Evolutionary conservation across 2,797 vertebrate genomes (phyloP).

Genomic region (Channallabes apus): DNA sequence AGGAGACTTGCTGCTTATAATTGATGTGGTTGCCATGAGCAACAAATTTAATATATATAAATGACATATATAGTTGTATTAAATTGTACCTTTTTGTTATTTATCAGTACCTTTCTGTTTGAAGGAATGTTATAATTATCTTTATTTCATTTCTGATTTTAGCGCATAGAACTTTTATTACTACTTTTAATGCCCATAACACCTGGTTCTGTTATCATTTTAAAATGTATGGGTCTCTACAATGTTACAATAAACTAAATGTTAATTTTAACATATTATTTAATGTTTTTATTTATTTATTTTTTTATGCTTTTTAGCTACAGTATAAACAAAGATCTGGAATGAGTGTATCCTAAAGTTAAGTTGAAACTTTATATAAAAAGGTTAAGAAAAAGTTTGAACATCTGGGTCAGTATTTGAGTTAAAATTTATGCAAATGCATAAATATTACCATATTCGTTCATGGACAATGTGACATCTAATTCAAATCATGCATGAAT

Average conservation of each 20-base stretch:
- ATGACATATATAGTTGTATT: constrained; percentile 39
- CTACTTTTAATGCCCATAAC: constrained; percentile 1
- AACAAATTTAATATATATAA: constrained; percentile 47
- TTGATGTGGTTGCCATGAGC: constrained; percentile 41
- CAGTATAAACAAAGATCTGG: neutral
- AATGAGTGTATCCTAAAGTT: neutral
- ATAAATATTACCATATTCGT: constrained; percentile 24
- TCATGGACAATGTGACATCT: constrained; percentile 16
- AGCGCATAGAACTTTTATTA: constrained; percentile 51
- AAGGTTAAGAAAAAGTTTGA: neutral
- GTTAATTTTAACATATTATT: constrained; percentile 2
- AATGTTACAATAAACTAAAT: constrained; percentile 34
- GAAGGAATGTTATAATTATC: constrained; percentile 34
- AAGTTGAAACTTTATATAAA: neutral
- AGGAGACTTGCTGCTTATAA: constrained; percentile 18
- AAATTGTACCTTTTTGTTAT: constrained; percentile 43
- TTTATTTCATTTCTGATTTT: constrained; percentile 39
- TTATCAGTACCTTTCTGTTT: constrained; percentile 44
- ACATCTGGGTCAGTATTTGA: neutral
- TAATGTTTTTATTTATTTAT: neutral
- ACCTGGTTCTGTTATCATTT: neutral
- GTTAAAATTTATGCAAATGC: constrained; percentile 31
- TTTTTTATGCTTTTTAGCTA: neutral
- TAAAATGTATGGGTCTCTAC: neutral
- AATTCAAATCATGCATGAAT: constrained; percentile 34